Evolutionary conservation across 2,797 vertebrate genomes (phyloP).

Genomic region (Pelobates cultripes): DNA sequence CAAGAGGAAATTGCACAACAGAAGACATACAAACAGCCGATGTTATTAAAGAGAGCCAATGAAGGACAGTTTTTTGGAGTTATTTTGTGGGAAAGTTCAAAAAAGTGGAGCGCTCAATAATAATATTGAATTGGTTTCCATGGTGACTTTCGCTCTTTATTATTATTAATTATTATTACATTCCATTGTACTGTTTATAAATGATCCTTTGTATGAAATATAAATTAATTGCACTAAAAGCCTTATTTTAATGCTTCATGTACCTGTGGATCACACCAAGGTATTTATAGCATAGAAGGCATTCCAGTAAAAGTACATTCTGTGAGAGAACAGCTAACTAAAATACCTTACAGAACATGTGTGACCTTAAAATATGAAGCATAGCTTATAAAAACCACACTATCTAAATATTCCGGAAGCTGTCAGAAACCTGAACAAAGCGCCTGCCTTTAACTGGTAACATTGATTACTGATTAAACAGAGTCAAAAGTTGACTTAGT

Average conservation of each 20-base stretch:
- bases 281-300: conserved; percentile 11
- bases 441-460: conserved; percentile 20
- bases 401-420: conserved; percentile 24
- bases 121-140: too few species aligned
- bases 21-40: background rate
- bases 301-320: conserved; percentile 15
- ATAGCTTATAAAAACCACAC: conserved; percentile 26
- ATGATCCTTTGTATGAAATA: too few species aligned
- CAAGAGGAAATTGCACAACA: background rate
- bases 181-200: too few species aligned
- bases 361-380: background rate
- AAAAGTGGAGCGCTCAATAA: background rate
- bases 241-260: background rate
- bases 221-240: too few species aligned
- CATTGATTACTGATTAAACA: conserved; percentile 40
- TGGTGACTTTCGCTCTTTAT: too few species aligned
- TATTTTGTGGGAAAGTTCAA: background rate
- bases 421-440: conserved; percentile 10
- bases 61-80: too few species aligned
- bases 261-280: background rate
- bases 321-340: conserved; percentile 8
- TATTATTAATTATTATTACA: too few species aligned
- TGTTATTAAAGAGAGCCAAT: background rate
- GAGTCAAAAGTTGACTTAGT: conserved; percentile 9
- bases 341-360: conserved; percentile 11